Conservation (phyloP, 2,113 vertebrate species). For the Mustela lutreola region DNA sequence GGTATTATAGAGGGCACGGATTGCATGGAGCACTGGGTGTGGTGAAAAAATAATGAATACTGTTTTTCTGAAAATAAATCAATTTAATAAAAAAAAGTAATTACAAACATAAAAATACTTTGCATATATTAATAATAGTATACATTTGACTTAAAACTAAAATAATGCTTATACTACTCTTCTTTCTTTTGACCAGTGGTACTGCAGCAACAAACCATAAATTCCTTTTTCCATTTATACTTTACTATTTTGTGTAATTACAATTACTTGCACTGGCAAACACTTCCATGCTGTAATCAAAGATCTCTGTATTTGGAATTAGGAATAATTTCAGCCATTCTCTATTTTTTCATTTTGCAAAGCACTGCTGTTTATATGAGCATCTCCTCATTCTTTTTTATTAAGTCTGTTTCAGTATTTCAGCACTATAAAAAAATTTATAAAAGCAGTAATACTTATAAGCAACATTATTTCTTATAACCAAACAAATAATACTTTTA, state of each 20-base stretch:
- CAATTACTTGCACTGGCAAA: not conserved
- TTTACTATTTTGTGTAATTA: conserved; percentile 24
- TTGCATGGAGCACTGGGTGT: no score
- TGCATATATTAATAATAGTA: not conserved
- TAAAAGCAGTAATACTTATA: not conserved
- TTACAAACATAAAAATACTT: not conserved
- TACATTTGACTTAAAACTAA: conserved; percentile 16
- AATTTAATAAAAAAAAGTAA: not conserved
- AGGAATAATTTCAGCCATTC: conserved; percentile 56
- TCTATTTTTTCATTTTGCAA: conserved; percentile 51
- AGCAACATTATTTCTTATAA: conserved; percentile 49
- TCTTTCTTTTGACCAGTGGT: not conserved
- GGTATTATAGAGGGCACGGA: no score
- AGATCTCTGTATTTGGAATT: conserved; percentile 6
- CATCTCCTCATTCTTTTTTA: not conserved
- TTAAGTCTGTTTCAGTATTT: conserved; percentile 49
- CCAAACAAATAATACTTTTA: conserved; percentile 13
- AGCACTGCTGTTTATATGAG: not conserved
- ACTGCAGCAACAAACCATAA: not conserved
- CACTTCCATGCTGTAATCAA: not conserved
- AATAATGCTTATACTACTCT: not conserved
- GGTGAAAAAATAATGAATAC: no score
- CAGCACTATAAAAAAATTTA: not conserved
- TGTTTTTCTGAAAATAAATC: no score
- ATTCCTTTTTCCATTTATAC: conserved; percentile 33